Evolutionary conservation across 2,113 vertebrate species (phyloP), one percentile per base, ranked within the genome.

Genomic region (Collichthys lucidus): DNA sequence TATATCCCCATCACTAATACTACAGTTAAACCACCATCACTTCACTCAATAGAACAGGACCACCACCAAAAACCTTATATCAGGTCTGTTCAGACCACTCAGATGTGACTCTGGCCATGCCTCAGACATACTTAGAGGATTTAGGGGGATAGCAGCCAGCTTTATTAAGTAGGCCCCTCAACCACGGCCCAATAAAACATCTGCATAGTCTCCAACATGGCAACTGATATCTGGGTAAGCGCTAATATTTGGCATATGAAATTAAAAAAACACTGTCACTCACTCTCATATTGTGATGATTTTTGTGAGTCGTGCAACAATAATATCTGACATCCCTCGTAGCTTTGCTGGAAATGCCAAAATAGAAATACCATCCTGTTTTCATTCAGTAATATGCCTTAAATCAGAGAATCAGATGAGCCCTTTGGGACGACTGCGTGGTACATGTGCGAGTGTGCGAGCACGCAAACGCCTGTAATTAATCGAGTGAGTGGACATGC

Each of bases 1-100:
- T 79, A 87, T 74, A 88, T 90, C 86, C 79, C 77, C 70, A 65
- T 81, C 85, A 80, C 88, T 92, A 92, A 91, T 84, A 82, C 86
- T 71, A 77, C 76, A 69, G 80, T 91, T 90, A 92, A 89, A 88
- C 81, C 86, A 42, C 11, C 52, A 76, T 80, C 77, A 66, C 70
- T 85, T 69, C 53, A 69, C 69, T 84, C 74, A 82, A 46, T 44
- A 80, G 64, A 76, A 52, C 12, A 50, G 56, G 84, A 85, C 91
- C 86, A 92, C 88, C 85, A 72, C 78, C 65, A 84, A 77, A 86
- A 92, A 85, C 17, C 77, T 24, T 16, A 60, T 44, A 88, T 88
- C 55, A 78, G 67, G 76, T 73, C 19, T 3, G 3, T 14, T 66
- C 35, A 22, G 79, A 68, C 42, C 50, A 77, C 53, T 55, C 47